Conservation (phyloP, 2,797 vertebrate genomes). For the Todus mexicanus region DNA sequence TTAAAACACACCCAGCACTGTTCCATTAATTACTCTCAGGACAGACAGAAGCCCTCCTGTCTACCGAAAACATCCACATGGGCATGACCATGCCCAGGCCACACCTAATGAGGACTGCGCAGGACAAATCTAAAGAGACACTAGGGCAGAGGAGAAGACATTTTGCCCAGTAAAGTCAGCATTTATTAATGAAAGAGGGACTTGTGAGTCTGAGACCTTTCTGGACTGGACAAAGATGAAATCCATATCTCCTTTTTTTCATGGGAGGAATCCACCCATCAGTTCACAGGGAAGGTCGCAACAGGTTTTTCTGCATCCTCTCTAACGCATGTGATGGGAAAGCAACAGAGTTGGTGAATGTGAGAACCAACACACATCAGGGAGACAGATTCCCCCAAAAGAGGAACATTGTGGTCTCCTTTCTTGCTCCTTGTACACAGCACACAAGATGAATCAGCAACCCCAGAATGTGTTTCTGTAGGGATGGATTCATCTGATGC, state of each 20-base stretch:
- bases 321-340: not conserved
- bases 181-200: not conserved
- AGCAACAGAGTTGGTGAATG: not conserved
- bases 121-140: not conserved
- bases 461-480: not conserved
- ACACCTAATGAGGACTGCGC: not conserved
- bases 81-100: not conserved
- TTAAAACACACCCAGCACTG: not conserved
- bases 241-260: not conserved
- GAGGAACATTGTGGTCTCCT: not conserved
- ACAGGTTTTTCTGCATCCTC: not conserved
- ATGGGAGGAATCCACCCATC: not conserved
- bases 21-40: not conserved
- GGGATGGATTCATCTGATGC: not conserved
- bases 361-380: not conserved
- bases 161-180: not conserved
- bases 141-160: rapidly evolving
- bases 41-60: not conserved
- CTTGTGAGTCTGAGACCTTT: not conserved
- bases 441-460: not conserved
- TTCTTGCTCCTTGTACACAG: not conserved
- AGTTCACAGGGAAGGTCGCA: not conserved
- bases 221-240: not conserved
- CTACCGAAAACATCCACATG: not conserved
- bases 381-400: not conserved